phyloP scores from a whole-genome alignment of 2,113 vertebrate species.

The Herpetotheres cachinnans region DNA sequence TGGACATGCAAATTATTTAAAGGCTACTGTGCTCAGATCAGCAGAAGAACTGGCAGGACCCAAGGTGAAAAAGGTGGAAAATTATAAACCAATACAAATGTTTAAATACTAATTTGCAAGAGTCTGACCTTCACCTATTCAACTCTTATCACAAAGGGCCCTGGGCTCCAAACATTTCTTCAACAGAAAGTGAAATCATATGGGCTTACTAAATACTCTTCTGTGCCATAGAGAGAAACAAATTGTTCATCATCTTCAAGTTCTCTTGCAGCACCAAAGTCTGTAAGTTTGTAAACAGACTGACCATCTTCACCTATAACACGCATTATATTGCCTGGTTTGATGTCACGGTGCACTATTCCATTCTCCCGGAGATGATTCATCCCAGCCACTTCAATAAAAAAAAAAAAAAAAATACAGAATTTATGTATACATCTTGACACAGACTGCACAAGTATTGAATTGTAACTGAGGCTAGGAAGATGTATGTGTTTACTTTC shows the following conservation, averaged over 20 bases:
- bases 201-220: constrained; percentile 92
- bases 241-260: constrained; percentile 98
- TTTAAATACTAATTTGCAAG: neutral
- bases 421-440: neutral
- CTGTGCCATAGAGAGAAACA: constrained; percentile 97
- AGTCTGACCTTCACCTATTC: neutral
- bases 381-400: constrained; percentile 91
- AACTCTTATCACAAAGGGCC: neutral
- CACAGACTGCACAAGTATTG: neutral
- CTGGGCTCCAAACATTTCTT: neutral
- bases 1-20: neutral
- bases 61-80: neutral
- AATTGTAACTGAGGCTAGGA: neutral
- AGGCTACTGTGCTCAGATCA: neutral
- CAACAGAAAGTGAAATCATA: neutral
- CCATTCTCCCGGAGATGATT: constrained; percentile 97
- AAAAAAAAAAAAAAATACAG: neutral
- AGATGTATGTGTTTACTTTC: neutral
- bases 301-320: constrained; percentile 95
- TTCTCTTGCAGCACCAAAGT: constrained; percentile 95
- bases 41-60: neutral
- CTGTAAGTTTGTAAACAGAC: constrained; percentile 96
- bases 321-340: constrained; percentile 98
- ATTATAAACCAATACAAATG: neutral
- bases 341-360: constrained; percentile 97